Evolutionary conservation across 2,113 vertebrate genomes (phyloP), one percentile per base, ranked within the genome.

Genomic region (Egretta garzetta): DNA sequence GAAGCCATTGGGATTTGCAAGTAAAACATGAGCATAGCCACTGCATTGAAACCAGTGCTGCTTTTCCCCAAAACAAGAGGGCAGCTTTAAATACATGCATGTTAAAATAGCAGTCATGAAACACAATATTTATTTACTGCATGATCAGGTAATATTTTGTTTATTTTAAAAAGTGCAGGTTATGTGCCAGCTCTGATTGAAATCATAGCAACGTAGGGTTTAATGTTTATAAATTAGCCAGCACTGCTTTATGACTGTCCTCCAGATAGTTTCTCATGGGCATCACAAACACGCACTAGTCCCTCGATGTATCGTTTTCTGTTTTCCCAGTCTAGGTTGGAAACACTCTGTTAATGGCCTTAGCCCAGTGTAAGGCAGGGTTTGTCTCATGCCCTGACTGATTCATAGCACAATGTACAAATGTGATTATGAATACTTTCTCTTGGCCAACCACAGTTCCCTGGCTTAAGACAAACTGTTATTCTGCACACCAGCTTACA

Each of bases 391-490:
- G 19, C 33, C 22, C 28, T 24, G 30, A 17, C 28, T 33, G 59
- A 66, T 10, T 43, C 56, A 7, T 8, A 76, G 75, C 32, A 60
- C 58, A 32, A 16, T 0, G 0, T 18, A 35, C 7, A 71, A 39
- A 58, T 9, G 18, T 5, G 30, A 47, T 9, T 4, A 21, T 35
- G 24, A 64, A 10, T 0, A 0, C 35, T 49, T 35, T 67, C 32
- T 55, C 60, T 56, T 4, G 1, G 6, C 47, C 49, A 55, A 49
- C 15, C 39, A 55, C 12, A 12, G 37, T 47, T 64, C 13, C 43
- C 24, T 24, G 10, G 28, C 12, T 67, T 62, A 43, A 60, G n/a
- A 41, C 33, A 79, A 79, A 47, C 26, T 20, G 23, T 39, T 47
- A 24, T 5, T 47, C 37, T 70, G 24, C n/a, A 49, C 50, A 12